Conservation (phyloP, 2,797 vertebrate genomes). For the Pelobates cultripes region DNA sequence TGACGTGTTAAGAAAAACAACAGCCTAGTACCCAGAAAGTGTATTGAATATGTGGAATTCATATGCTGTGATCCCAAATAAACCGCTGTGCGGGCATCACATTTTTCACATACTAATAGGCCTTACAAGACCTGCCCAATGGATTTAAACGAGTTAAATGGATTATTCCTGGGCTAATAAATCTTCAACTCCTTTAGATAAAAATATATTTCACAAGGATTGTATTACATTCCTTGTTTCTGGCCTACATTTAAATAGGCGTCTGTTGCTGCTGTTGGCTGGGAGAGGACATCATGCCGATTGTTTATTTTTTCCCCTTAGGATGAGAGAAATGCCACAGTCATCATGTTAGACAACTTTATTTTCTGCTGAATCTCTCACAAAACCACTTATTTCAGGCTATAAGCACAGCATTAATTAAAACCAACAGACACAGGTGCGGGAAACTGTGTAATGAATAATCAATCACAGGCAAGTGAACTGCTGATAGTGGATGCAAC, state of each 20-base stretch:
- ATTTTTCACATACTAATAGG: too few species aligned
- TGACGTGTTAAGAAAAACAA: too few species aligned
- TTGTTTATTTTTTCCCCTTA: constrained; percentile 5
- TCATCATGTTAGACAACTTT: constrained; percentile 9
- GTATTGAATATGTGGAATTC: too few species aligned
- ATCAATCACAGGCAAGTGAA: constrained; percentile 22
- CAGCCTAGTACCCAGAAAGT: too few species aligned
- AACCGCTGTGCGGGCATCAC: too few species aligned
- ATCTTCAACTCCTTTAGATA: too few species aligned
- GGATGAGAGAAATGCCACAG: constrained; percentile 21
- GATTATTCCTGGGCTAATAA: too few species aligned
- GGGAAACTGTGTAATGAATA: constrained; percentile 35
- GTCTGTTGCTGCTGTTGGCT: constrained; percentile 7
- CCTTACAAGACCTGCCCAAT: too few species aligned
- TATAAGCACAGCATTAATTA: background rate
- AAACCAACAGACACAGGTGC: constrained; percentile 28
- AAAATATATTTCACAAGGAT: too few species aligned
- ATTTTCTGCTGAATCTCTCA: constrained; percentile 31
- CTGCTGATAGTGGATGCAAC: too few species aligned
- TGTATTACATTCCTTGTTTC: constrained; percentile 8
- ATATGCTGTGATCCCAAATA: too few species aligned
- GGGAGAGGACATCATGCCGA: constrained; percentile 24
- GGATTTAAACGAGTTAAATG: too few species aligned
- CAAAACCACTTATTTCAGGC: constrained; percentile 30
- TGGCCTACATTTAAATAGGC: constrained; percentile 36